Evolutionary conservation across 2,888 invertebrate species (phyloP).

Genomic region (Bombylius discolor): DNA sequence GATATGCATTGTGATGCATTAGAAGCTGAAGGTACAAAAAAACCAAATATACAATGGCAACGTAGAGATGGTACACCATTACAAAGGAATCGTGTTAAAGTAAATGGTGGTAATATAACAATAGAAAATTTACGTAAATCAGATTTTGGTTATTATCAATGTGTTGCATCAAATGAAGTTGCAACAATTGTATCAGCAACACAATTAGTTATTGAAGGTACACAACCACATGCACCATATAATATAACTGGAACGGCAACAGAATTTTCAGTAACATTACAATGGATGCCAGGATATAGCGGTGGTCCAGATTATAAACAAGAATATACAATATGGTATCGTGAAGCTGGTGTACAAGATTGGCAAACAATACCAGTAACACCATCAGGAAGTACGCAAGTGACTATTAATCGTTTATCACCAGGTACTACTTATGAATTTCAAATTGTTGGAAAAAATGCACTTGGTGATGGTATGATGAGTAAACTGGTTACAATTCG

Average conservation of each 20-base stretch:
- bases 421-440: conserved; percentile 91
- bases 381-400: conserved; percentile 76
- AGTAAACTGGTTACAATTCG: conserved; percentile 82
- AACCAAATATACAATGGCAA: conserved; percentile 82
- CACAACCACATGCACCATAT: conserved; percentile 93
- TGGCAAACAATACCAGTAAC: conserved; percentile 91
- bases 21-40: conserved; percentile 83
- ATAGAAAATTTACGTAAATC: conserved; percentile 74
- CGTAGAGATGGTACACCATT: conserved; percentile 70
- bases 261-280: conserved; percentile 78
- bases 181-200: conserved; percentile 87
- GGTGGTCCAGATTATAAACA: conserved; percentile 92
- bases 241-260: conserved; percentile 83
- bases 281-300: conserved; percentile 91
- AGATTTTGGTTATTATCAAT: conserved; percentile 93
- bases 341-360: conserved; percentile 73
- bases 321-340: conserved; percentile 89
- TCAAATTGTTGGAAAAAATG: conserved; percentile 89
- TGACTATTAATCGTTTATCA: conserved; percentile 79
- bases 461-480: conserved; percentile 90
- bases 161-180: conserved; percentile 89
- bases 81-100: conserved; percentile 65
- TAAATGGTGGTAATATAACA: conserved; percentile 79
- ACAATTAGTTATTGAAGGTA: conserved; percentile 82
- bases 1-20: conserved; percentile 92